These are phyloP conservation scores for Herpailurus yagouaroundi DNA, from an alignment of 2,113 vertebrate genomes.

Conservation along the genomic window DNA sequence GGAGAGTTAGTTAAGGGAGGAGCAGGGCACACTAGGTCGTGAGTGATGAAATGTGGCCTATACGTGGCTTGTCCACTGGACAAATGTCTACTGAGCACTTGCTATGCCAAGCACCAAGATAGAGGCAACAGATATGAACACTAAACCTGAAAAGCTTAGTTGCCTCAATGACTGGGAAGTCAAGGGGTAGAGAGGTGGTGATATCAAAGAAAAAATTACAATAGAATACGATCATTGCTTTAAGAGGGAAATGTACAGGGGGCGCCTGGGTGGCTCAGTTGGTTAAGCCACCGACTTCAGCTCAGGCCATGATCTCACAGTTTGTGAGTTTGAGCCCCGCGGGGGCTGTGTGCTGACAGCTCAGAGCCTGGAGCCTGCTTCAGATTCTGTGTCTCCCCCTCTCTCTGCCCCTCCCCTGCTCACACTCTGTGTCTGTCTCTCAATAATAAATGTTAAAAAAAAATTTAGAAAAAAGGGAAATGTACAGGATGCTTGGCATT, in stretches of 20 bases:
- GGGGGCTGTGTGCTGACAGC: too few relatives aligned
- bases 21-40: too few relatives aligned
- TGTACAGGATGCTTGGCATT: not conserved
- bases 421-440: too few relatives aligned
- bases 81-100: not conserved
- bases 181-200: not conserved
- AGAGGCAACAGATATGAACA: not conserved
- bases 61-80: not conserved
- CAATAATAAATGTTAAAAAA: too few relatives aligned
- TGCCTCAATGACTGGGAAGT: not conserved
- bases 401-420: too few relatives aligned
- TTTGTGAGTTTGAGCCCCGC: too few relatives aligned
- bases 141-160: not conserved
- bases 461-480: not conserved
- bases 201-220: not conserved
- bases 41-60: not conserved
- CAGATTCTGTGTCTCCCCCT: too few relatives aligned
- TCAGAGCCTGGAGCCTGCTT: too few relatives aligned
- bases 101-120: not conserved
- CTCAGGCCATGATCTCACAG: too few relatives aligned
- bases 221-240: not conserved
- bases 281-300: too few relatives aligned
- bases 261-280: too few relatives aligned
- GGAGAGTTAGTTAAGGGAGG: not conserved
- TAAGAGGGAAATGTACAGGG: not conserved